phyloP scores from a whole-genome alignment of 1,140 invertebrate species.

The Drosophila kurseongensis region DNA sequence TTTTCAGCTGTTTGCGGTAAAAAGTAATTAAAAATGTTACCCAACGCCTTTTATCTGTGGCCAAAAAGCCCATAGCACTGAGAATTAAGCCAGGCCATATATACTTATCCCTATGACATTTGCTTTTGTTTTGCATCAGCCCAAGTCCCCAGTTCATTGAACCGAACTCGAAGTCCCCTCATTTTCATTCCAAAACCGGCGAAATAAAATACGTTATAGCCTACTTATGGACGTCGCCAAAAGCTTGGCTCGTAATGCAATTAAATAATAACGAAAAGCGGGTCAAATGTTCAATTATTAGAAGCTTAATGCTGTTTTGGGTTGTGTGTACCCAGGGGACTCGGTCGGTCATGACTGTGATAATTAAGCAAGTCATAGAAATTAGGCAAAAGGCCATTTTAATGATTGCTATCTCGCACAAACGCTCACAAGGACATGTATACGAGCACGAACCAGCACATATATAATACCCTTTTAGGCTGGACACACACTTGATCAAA shows the following conservation, averaged over 20 bases:
- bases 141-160: conserved; percentile 36
- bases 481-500: conserved; percentile 39
- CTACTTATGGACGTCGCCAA: conserved; percentile 45
- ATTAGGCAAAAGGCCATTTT: conserved; percentile 82
- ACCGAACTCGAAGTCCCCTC: conserved; percentile 11
- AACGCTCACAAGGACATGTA: conserved; percentile 29
- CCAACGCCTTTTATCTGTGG: conserved; percentile 47
- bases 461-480: conserved; percentile 66
- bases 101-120: conserved; percentile 50
- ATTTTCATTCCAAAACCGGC: conserved; percentile 2
- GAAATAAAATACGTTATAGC: conserved; percentile 52
- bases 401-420: conserved; percentile 76
- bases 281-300: conserved; percentile 81
- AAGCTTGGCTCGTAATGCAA: conserved; percentile 52
- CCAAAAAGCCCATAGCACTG: conserved; percentile 29
- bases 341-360: conserved; percentile 57
- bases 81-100: conserved; percentile 32
- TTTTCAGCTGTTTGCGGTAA: conserved; percentile 40
- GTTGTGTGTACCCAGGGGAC: conserved; percentile 41
- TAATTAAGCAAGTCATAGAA: conserved; percentile 83
- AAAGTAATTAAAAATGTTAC: conserved; percentile 77
- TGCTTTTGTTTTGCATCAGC: conserved; percentile 29
- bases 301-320: conserved; percentile 69
- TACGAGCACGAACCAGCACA: conserved; percentile 8
- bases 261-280: conserved; percentile 72